Evolutionary conservation across 1,140 invertebrate species (phyloP).

Genomic region (Rhagoletis pomonella): DNA sequence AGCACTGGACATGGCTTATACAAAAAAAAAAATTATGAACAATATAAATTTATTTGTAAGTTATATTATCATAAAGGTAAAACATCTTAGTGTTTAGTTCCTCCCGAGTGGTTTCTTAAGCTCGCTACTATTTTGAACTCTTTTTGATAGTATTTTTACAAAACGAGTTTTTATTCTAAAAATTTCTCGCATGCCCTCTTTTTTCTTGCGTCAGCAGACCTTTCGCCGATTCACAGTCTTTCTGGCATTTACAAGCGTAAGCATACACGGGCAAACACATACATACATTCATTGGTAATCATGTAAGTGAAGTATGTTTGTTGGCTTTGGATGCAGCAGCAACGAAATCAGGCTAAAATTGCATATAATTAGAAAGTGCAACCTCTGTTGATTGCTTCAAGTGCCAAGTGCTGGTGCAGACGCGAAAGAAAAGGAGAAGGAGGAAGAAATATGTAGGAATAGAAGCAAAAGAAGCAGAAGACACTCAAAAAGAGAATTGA

Average conservation of each 20-base stretch:
- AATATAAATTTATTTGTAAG: no score
- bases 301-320: neutral
- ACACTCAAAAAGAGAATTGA: neutral
- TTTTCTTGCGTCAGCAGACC: neutral
- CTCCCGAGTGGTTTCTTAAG: no score
- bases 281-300: neutral
- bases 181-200: neutral
- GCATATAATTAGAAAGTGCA: conserved; percentile 52
- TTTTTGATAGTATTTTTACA: no score
- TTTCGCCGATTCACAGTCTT: neutral
- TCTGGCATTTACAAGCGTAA: neutral
- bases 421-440: neutral
- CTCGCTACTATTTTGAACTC: no score
- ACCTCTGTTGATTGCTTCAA: conserved; percentile 34
- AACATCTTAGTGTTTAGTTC: no score
- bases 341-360: conserved; percentile 8
- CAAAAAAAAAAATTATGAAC: no score
- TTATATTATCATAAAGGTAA: no score
- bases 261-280: neutral
- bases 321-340: neutral
- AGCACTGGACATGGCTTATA: no score
- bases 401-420: neutral
- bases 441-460: neutral
- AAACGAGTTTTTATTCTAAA: neutral
- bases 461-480: neutral